Evolutionary conservation across 1,140 invertebrate species (phyloP), one percentile per base, ranked within the genome.

Genomic region (Platyscapa corneri): DNA sequence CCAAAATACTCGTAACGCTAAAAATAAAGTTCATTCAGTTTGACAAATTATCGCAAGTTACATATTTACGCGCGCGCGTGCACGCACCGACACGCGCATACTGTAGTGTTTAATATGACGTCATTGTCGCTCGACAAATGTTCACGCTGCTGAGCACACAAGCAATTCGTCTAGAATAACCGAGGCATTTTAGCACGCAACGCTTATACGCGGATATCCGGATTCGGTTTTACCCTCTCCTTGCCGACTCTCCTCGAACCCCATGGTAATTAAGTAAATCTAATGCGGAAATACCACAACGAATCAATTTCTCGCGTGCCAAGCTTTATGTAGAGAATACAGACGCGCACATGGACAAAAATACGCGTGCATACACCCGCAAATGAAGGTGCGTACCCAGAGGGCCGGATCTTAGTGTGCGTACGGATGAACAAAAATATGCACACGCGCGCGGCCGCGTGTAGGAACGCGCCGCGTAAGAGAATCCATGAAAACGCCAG

Each of bases 191-290:
- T 75, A 46, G n/a, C 49, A 37, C 30, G 20, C 49, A 12, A 64
- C 6, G 60, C 37, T 27, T 83, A 67, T 83, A 42, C 39, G 72
- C 81, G 81, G 67, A 82, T 75, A 82, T 82, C 81, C 81, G 81
- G 70, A 39, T 56, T 82, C 32, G 46, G 80, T 37, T 70, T 49
- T 34, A 32, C 39, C 20, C 67, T 46, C 2, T 23, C 65, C 46
- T 65, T 5, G 53, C 5, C 23, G 0, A 46, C 39, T 34, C 60
- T 46, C 12, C n/a, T 8, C 49, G 42, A 12, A 72, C 27, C 20
- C 16, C 82, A 37, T 34, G 72, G 56, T 83, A 83, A 83, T 83
- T 83, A 83, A 76, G 72, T 83, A 77, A 76, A 83, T 23, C 37
- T 46, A 77, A 83, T 34, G n/a, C 82, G 30, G 56, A 77, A 83